Evolutionary conservation across 92 coral and sea anemone genomes (phyloP).

Genomic region (Micromussa lordhowensis): DNA sequence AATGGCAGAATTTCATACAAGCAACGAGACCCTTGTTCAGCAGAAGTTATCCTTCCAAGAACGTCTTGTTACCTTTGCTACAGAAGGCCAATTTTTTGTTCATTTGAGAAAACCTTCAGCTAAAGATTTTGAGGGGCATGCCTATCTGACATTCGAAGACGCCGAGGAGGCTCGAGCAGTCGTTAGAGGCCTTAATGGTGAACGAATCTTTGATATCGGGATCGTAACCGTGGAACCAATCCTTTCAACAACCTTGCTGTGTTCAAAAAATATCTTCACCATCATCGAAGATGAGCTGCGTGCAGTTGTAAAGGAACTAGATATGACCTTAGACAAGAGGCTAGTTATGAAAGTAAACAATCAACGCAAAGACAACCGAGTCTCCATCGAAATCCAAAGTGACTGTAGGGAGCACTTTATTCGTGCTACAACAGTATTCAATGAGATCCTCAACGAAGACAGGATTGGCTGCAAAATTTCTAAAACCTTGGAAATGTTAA

Average conservation of each 20-base stretch:
- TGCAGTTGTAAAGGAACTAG: slow-evolving; percentile 1
- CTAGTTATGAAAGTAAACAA: slow-evolving; percentile 15
- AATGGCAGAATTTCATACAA: slow-evolving; percentile 28
- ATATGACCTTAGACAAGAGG: slow-evolving; percentile 12
- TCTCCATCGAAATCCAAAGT: slow-evolving; percentile 46
- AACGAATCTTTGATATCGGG: slow-evolving; percentile 19
- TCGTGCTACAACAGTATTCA: slow-evolving; percentile 34
- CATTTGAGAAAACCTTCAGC: slow-evolving; percentile 11
- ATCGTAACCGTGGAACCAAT: slow-evolving; percentile 40
- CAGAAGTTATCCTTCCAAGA: slow-evolving; percentile 26
- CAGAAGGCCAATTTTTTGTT: slow-evolving; percentile 29
- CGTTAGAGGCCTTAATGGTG: slow-evolving; percentile 36
- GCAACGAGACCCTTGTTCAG: not conserved
- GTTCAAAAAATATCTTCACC: slow-evolving; percentile 46
- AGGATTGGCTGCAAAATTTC: slow-evolving; percentile 43
- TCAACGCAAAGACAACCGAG: slow-evolving; percentile 26
- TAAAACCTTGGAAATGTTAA: slow-evolving; percentile 12
- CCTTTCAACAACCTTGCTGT: slow-evolving; percentile 34
- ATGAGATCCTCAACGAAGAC: slow-evolving; percentile 45
- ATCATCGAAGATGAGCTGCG: slow-evolving; percentile 33
- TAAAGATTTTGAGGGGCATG: slow-evolving; percentile 24
- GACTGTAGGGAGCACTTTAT: slow-evolving; percentile 59
- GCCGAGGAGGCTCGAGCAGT: slow-evolving; percentile 55
- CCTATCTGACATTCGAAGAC: slow-evolving; percentile 41
- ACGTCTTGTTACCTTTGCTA: slow-evolving; percentile 2